Base-by-base conservation (phyloP, 2,888 invertebrate species). In the Lacanobia wlatinum region DNA sequence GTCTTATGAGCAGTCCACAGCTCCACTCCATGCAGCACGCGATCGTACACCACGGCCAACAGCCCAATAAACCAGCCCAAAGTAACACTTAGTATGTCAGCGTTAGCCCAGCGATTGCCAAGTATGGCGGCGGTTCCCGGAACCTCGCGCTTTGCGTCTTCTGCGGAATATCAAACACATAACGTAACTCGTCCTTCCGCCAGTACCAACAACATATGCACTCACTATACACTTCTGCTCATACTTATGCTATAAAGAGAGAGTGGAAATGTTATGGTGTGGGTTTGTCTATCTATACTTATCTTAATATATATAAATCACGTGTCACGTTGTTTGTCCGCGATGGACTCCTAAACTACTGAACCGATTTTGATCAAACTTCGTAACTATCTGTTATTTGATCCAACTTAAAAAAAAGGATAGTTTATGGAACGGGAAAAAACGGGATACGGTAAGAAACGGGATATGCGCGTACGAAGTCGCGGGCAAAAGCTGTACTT, bases 101-200 rank as follows among this genome's bases (percentile, higher is more conserved):
- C 68, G 69, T 67, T 80, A 80, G 85, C 77, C 76, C 85, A 84
- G 62, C 78, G 78, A 81, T 84, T 82, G 84, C 87, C 88, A 85
- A 87, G 86, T 90, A 91, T 76, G 90, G 90, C 84, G 82, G 87
- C 86, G 73, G 90, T 94, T 94, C 94, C 90, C 88, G 91, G 94
- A 95, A 94, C 90, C 87, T 85, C 88, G 84, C 89, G 88, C 87
- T 85, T 84, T 79, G 81, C 87, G 83, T 87, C 87, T 87, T 84
- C 86, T 82, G 84, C 87, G 84, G 94, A 94, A 95, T 95, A 94
- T 89, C 88, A 94, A 94, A 84, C 89, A 89, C 85, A 88, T 90
- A 90, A 90, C 91, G 90, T 89, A 87, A 88, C 87, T 85, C 88
- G 90, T 91, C 91, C 93, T 94, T 93, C 92, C 90, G 90, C 84